Conservation (phyloP, 2,888 invertebrate species). For the Balanococcus diminutus region DNA sequence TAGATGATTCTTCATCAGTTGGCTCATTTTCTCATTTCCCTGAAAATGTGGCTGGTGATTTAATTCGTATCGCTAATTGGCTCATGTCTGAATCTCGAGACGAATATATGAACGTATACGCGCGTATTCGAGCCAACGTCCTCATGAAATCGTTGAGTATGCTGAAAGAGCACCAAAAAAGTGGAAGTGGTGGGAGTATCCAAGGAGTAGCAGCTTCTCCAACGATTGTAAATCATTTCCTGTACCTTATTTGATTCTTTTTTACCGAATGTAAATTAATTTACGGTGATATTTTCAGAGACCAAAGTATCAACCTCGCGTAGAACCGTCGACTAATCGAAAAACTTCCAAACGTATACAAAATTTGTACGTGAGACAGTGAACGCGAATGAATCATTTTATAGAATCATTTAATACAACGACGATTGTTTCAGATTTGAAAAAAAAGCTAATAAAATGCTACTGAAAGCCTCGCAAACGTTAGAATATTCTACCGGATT, state of each 20-base stretch:
- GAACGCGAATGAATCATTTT: conserved; percentile 20
- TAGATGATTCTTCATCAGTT: conserved; percentile 66
- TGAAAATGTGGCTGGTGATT: conserved; percentile 71
- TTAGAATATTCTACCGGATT: conserved; percentile 81
- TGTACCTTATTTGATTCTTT: neutral
- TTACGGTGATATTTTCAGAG: conserved; percentile 64
- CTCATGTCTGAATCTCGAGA: conserved; percentile 76
- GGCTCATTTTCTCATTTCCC: conserved; percentile 71
- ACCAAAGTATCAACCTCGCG: conserved; percentile 72
- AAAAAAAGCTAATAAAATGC: conserved; percentile 79
- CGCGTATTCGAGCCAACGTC: conserved; percentile 76
- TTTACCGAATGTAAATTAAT: neutral
- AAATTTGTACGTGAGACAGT: conserved; percentile 69
- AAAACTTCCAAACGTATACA: conserved; percentile 80
- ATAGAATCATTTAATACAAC: neutral
- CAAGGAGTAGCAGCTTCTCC: conserved; percentile 59
- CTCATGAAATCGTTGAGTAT: conserved; percentile 76
- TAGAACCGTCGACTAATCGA: conserved; percentile 73
- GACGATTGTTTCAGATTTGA: conserved; percentile 67
- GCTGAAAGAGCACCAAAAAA: conserved; percentile 79
- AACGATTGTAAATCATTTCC: conserved; percentile 57
- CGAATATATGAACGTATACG: conserved; percentile 77
- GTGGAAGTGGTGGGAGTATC: conserved; percentile 66
- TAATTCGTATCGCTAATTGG: conserved; percentile 85
- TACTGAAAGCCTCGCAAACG: conserved; percentile 82